Conservation (phyloP, 2,888 invertebrate genomes). For the Torymus texanus region DNA sequence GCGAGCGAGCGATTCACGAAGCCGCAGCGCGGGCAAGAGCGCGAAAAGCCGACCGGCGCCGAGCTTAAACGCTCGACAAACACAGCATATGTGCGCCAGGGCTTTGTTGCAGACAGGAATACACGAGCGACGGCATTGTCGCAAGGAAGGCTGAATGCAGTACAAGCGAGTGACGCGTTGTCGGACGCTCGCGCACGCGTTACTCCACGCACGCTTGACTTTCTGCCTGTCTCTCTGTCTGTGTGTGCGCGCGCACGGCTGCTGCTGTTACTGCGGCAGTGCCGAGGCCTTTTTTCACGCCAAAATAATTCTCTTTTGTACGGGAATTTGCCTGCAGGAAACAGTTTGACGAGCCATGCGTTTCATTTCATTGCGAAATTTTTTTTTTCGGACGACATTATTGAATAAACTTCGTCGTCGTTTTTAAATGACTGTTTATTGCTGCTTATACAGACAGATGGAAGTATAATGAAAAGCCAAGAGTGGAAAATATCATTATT, state of each 20-base stretch:
- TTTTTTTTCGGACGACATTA: neutral
- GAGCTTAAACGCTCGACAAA: conserved; percentile 38
- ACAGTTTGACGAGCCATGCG: neutral
- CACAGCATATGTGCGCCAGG: conserved; percentile 34
- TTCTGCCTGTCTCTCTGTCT: neutral
- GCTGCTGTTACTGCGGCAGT: no score
- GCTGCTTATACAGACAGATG: no score
- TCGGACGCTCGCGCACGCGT: neutral
- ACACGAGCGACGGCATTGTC: conserved; percentile 35
- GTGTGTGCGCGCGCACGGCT: no score
- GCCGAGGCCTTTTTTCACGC: no score
- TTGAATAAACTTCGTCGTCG: no score
- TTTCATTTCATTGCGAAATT: neutral
- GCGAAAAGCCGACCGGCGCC: conserved; percentile 10
- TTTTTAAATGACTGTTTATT: no score
- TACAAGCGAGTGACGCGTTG: conserved; percentile 19
- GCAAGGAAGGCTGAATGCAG: conserved; percentile 31
- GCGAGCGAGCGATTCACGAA: neutral
- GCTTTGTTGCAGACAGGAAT: conserved; percentile 37
- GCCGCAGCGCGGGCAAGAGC: neutral
- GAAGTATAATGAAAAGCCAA: no score
- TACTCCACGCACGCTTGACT: neutral
- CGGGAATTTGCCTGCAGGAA: neutral
- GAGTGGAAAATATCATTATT: no score
- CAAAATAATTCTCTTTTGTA: conserved; percentile 14